Evolutionary conservation across 2,797 vertebrate genomes (phyloP), one percentile per base, ranked within the genome.

Genomic region (Pangasius larnaudii): DNA sequence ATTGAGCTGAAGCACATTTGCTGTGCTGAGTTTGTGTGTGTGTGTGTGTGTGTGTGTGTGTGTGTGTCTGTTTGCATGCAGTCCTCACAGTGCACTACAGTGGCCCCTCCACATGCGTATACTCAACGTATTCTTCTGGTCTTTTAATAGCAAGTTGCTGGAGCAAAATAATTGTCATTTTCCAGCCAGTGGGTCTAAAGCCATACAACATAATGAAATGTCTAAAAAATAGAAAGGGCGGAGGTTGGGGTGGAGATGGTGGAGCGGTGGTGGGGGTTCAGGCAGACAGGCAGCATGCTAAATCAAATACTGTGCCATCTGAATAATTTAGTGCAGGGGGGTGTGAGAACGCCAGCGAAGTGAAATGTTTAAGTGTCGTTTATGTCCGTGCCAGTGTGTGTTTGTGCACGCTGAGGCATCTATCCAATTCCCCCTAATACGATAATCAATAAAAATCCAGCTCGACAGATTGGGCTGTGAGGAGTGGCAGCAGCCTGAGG

Each of bases 131-230:
- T 95, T 95, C 94, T 94, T 93, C 92, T 92, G 93, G 94, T 94
- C 94, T 94, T 93, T 95, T 96, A 96, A 96, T 96, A 96, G 95
- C 94, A 94, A 95, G 94, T 95, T 95, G 95, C 95, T 95, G 94
- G 94, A 96, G 95, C 96, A 96, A 95, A 96, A 96, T 96, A 96
- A 96, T 96, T 96, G 95, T 96, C 95, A 96, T 96, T 97, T 96
- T 96, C 95, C 95, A 96, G 96, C 95, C 96, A 96, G 95, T 96
- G 95, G 95, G 95, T 95, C 95, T 96, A 95, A 96, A 96, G 96
- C 96, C 95, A 95, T 96, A 96, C 95, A 96, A 95, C 94, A 96
- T 96, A 96, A 96, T 97, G 95, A 95, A 96, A 96, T 95, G 95
- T 96, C 95, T 95, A 95, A 95, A 96, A 96, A 95, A 94, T 93